Conservation (phyloP, 1,140 invertebrate genomes). For the Zaprionus inermis region DNA sequence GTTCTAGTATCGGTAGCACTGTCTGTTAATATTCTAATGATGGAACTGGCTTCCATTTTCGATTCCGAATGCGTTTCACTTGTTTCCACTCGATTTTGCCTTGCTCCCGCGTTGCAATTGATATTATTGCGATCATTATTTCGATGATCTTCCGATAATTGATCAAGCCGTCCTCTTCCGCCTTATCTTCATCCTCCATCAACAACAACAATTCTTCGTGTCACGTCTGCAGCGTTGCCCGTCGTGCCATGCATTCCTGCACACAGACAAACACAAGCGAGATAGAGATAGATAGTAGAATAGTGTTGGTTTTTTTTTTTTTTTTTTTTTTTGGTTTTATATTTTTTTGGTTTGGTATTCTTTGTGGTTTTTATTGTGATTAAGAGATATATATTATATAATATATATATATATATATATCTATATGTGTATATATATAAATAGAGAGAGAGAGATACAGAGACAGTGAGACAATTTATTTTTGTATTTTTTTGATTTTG, state of each 20-base stretch:
- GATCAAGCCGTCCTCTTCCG: slow-evolving; percentile 28
- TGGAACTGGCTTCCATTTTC: slow-evolving; percentile 2
- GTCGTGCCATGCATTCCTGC: slow-evolving; percentile 80
- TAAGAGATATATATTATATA: slow-evolving; percentile 35
- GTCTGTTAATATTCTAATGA: slow-evolving; percentile 22
- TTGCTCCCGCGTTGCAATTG: slow-evolving; percentile 42
- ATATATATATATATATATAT: slow-evolving; percentile 22
- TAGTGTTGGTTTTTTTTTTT: slow-evolving; percentile 59
- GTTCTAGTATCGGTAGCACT: slow-evolving; percentile 40
- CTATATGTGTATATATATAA: slow-evolving; percentile 22
- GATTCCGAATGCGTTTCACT: slow-evolving; percentile 10
- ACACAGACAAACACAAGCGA: slow-evolving; percentile 84
- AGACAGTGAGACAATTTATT: slow-evolving; percentile 61
- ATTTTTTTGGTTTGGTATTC: slow-evolving; percentile 14
- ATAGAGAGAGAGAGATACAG: slow-evolving; percentile 53
- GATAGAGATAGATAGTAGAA: slow-evolving; percentile 82
- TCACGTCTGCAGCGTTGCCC: slow-evolving; percentile 36
- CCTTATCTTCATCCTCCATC: slow-evolving; percentile 8
- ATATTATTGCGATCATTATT: slow-evolving; percentile 24
- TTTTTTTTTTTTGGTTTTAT: slow-evolving; percentile 44
- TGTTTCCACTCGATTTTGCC: slow-evolving; percentile 11
- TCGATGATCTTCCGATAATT: slow-evolving; percentile 13
- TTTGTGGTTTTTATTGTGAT: slow-evolving; percentile 33
- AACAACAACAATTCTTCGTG: slow-evolving; percentile 54
- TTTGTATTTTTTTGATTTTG: slow-evolving; percentile 47